These are phyloP conservation scores for Hypsibius dujardini DNA, from an alignment of 1,140 invertebrate genomes.

Conservation along the genomic window DNA sequence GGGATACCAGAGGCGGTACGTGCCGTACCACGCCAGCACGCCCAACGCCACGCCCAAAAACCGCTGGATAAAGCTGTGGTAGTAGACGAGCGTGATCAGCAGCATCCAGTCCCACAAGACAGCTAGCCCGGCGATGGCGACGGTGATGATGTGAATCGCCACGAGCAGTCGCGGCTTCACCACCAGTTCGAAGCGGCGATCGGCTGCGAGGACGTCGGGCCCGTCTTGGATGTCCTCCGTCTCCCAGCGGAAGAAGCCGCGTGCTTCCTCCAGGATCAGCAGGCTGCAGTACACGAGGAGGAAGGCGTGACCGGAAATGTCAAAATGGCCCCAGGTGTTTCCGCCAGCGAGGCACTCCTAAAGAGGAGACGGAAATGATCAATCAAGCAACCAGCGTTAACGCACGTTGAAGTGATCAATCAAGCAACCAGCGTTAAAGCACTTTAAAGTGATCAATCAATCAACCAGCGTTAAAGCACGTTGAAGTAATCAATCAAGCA, in stretches of 20 bases:
- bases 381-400: too few relatives aligned
- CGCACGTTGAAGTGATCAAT: too few relatives aligned
- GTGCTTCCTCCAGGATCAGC: conserved; percentile 71
- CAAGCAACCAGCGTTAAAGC: too few relatives aligned
- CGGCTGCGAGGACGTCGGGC: conserved; percentile 43
- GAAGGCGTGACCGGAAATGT: conserved; percentile 86
- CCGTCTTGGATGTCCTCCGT: conserved; percentile 47
- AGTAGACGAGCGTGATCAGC: conserved; percentile 71
- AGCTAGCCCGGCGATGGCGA: conserved; percentile 55
- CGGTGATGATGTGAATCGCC: conserved; percentile 45
- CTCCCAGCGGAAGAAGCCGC: conserved; percentile 71
- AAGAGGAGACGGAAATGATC: too few relatives aligned
- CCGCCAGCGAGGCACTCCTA: conserved; percentile 39
- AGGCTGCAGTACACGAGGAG: conserved; percentile 78
- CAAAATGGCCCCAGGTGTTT: conserved; percentile 70
- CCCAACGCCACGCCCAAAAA: conserved; percentile 67
- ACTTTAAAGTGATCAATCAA: background rate
- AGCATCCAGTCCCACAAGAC: conserved; percentile 86
- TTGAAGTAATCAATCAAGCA: too few relatives aligned
- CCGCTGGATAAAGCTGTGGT: conserved; percentile 86
- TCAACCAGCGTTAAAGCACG: too few relatives aligned
- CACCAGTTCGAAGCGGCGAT: conserved; percentile 33
- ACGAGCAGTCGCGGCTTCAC: conserved; percentile 54
- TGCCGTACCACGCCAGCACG: conserved; percentile 72
- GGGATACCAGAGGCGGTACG: conserved; percentile 64